Evolutionary conservation across 2,113 vertebrate genomes (phyloP).

Genomic region (Cryptomyrus ogoouensis): DNA sequence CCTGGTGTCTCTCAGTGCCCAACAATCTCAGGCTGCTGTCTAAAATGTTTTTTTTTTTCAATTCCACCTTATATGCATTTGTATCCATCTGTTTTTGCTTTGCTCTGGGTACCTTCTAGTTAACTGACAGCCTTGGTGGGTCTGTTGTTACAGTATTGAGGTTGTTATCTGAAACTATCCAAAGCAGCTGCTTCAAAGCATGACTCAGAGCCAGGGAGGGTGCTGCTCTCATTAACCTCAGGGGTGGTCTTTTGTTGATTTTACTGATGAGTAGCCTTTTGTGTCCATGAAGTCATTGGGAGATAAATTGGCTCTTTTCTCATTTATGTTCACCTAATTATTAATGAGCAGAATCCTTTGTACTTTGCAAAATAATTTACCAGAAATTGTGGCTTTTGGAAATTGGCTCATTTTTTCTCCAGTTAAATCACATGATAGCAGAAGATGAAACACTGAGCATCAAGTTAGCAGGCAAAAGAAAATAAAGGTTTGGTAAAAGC

Average conservation of each 20-base stretch:
- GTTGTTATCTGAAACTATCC: background rate
- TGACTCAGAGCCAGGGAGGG: background rate
- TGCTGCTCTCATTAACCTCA: background rate
- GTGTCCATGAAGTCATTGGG: conserved; percentile 13
- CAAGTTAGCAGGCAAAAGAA: background rate
- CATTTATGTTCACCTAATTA: background rate
- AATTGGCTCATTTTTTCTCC: background rate
- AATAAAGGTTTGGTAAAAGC: background rate
- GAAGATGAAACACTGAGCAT: background rate
- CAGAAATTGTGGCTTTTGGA: background rate
- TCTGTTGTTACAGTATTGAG: background rate
- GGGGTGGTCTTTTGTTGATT: background rate
- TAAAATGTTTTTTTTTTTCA: background rate
- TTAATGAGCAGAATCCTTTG: background rate
- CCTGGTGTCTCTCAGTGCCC: background rate
- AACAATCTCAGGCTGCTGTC: background rate
- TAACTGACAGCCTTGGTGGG: background rate
- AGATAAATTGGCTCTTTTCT: background rate
- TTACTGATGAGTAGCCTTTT: background rate
- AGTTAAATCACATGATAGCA: background rate
- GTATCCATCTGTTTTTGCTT: background rate
- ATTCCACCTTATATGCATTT: background rate
- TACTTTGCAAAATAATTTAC: background rate
- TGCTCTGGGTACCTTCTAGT: background rate
- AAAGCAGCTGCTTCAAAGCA: background rate